Evolutionary conservation across 1,140 invertebrate species (phyloP).

Genomic region (Adelges cooleyi): DNA sequence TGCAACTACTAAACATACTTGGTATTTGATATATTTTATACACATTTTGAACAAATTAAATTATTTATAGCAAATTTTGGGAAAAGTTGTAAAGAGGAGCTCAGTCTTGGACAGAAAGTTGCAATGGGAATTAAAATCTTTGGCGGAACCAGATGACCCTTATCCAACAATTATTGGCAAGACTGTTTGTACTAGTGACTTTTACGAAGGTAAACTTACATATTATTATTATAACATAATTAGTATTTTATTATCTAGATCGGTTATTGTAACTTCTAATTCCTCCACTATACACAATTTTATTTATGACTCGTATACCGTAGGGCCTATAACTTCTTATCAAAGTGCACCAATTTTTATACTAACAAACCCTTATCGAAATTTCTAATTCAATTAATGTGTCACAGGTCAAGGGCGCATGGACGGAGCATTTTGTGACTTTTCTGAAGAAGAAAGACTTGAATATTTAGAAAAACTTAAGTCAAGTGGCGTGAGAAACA

Average conservation of each 20-base stretch:
- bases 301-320: too few species aligned
- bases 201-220: constrained; percentile 92
- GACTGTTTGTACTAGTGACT: constrained; percentile 93
- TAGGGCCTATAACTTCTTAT: too few species aligned
- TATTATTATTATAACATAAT: too few species aligned
- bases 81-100: constrained; percentile 68
- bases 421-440: constrained; percentile 96
- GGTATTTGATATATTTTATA: constrained; percentile 16
- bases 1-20: too few species aligned
- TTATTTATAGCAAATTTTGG: constrained; percentile 63
- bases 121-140: constrained; percentile 59
- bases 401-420: constrained; percentile 52
- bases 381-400: background rate
- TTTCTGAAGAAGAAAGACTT: constrained; percentile 78
- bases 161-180: constrained; percentile 80
- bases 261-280: too few species aligned
- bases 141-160: constrained; percentile 62
- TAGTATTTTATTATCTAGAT: too few species aligned
- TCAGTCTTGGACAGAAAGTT: constrained; percentile 71
- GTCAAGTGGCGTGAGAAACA: constrained; percentile 76
- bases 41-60: background rate
- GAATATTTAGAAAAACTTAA: constrained; percentile 68
- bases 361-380: too few species aligned
- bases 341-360: too few species aligned
- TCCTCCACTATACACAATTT: too few species aligned